A percentile compares a stretch with the other conserved stretches of the same genome.
Conservation (phyloP, 2,797 vertebrate genomes). For the Xiphorhynchus erythropygius region DNA sequence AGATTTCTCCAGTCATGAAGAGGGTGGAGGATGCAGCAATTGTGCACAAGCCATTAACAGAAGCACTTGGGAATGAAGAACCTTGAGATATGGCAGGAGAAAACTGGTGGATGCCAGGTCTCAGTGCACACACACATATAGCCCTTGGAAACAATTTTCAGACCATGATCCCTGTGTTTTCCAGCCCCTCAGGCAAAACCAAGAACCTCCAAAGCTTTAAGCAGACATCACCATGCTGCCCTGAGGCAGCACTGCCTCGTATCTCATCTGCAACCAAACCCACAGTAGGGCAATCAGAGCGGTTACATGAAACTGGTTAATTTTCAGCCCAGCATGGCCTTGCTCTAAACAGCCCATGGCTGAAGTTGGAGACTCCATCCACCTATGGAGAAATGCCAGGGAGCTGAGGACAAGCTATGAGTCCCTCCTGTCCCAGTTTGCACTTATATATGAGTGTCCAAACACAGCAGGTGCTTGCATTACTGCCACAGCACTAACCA, state of each 20-base stretch:
- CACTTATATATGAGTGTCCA: fast-evolving
- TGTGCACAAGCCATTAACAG: neutral
- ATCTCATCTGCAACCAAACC: neutral
- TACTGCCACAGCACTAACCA: neutral
- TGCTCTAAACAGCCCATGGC: neutral
- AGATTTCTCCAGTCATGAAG: neutral
- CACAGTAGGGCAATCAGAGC: neutral
- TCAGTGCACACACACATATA: neutral
- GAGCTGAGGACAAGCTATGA: neutral
- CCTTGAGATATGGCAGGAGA: fast-evolving
- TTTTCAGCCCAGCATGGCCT: neutral
- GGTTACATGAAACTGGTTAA: neutral
- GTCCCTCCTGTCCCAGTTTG: neutral
- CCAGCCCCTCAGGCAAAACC: neutral
- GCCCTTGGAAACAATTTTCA: neutral
- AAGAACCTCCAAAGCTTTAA: neutral
- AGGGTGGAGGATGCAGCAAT: neutral
- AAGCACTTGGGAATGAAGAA: neutral
- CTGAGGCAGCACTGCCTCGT: neutral
- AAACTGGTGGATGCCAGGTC: neutral
- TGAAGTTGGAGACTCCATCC: neutral
- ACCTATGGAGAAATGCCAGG: neutral
- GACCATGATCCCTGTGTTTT: neutral
- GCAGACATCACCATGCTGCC: neutral
- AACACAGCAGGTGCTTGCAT: neutral